Percentiles rank a stretch among this genome's conserved stretches.
Evolutionary conservation across 2,113 vertebrate species (phyloP).

Genomic region (Sceloporus tristichus): DNA sequence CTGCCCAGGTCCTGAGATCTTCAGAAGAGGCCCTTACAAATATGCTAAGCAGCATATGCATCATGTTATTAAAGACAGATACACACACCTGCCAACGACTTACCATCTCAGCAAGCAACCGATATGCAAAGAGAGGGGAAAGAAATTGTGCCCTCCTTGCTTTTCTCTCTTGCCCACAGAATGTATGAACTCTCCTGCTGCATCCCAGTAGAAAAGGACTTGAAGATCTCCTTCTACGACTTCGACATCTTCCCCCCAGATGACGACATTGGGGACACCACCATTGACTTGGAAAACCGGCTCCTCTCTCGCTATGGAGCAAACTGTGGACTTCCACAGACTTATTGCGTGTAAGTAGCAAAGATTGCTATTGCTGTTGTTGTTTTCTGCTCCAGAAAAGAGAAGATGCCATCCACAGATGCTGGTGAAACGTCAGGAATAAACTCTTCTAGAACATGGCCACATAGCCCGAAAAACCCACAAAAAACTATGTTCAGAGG

Average conservation of each 20-base stretch:
- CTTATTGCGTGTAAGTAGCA: slow-evolving; percentile 71
- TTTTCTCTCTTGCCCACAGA: slow-evolving; percentile 51
- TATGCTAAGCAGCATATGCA: too few relatives aligned
- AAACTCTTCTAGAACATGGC: too few relatives aligned
- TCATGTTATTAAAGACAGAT: too few relatives aligned
- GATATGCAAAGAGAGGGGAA: too few relatives aligned
- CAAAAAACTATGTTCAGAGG: too few relatives aligned
- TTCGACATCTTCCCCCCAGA: slow-evolving; percentile 74
- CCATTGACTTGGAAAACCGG: slow-evolving; percentile 81
- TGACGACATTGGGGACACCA: slow-evolving; percentile 77
- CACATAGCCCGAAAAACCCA: too few relatives aligned
- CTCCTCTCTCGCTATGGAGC: slow-evolving; percentile 76
- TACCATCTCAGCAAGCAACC: neutral
- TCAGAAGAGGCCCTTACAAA: too few relatives aligned
- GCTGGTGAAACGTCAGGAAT: too few relatives aligned
- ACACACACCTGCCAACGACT: neutral
- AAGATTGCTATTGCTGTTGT: fast-evolving
- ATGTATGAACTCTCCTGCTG: slow-evolving; percentile 74
- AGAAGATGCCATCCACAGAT: too few relatives aligned
- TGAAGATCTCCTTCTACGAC: slow-evolving; percentile 74
- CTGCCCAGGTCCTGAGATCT: too few relatives aligned
- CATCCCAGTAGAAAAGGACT: slow-evolving; percentile 80
- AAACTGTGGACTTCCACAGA: slow-evolving; percentile 77
- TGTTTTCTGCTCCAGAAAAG: too few relatives aligned
- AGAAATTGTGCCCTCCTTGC: neutral